These are phyloP conservation scores for Leptopilina boulardi DNA, from an alignment of 1,140 invertebrate genomes.

Conservation along the genomic window DNA sequence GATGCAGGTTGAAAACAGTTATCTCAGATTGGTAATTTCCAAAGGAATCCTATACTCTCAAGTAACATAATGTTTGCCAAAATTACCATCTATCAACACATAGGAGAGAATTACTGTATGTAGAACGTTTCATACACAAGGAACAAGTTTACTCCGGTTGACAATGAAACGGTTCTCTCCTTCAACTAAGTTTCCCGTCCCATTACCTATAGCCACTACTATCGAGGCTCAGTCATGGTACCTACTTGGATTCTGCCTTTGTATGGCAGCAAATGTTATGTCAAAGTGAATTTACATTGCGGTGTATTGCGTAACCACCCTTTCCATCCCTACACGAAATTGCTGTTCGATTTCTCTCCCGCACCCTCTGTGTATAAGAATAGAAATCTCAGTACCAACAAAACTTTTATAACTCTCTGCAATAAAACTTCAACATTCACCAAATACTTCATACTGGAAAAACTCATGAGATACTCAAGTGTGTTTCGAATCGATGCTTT, in stretches of 20 bases:
- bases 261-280: conserved; percentile 22
- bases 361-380: too few species aligned
- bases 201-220: neutral
- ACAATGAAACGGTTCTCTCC: neutral
- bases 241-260: neutral
- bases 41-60: conserved; percentile 4
- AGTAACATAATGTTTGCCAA: conserved; percentile 49
- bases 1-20: neutral
- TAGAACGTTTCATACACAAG: conserved; percentile 35
- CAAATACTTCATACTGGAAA: neutral
- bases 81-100: conserved; percentile 57
- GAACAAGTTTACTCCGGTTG: conserved; percentile 20
- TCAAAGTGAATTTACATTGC: conserved; percentile 32
- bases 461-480: neutral
- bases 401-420: too few species aligned
- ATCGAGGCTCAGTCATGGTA: neutral
- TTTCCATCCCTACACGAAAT: too few species aligned
- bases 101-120: conserved; percentile 1
- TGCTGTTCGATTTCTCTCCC: neutral
- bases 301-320: neutral
- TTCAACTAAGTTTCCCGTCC: neutral
- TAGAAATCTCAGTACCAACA: neutral
- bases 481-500: neutral
- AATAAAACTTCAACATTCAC: neutral
- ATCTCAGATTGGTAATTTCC: neutral